Evolutionary conservation across 2,888 invertebrate species (phyloP).

Genomic region (Lamellibrachia satsuma): DNA sequence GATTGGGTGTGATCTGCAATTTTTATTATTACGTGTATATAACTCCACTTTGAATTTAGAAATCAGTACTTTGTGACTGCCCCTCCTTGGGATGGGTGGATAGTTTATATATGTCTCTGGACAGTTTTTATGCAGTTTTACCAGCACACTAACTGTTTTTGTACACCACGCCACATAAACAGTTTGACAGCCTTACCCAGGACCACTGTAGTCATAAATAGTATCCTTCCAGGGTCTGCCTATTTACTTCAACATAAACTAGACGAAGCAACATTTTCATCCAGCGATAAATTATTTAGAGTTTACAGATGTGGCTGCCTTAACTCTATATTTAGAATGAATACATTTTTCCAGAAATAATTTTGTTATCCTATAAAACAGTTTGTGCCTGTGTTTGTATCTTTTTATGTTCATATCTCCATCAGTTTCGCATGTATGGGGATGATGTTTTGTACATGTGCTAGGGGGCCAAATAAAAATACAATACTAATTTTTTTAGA

Average conservation of each 20-base stretch:
- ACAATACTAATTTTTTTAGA: too few species aligned
- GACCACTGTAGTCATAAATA: neutral
- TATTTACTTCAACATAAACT: slow-evolving; percentile 9
- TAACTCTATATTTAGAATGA: neutral
- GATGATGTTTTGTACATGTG: too few species aligned
- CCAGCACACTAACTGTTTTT: neutral
- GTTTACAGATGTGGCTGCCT: neutral
- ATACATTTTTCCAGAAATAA: neutral
- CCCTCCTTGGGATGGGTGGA: neutral
- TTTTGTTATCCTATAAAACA: neutral
- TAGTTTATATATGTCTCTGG: neutral
- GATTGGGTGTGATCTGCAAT: neutral
- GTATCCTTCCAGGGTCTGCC: neutral
- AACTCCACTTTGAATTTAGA: neutral
- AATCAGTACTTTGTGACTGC: neutral
- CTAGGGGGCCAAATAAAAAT: too few species aligned
- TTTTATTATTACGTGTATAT: neutral
- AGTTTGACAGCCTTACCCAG: neutral
- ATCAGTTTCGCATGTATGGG: too few species aligned
- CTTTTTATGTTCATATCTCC: too few species aligned
- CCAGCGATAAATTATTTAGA: neutral
- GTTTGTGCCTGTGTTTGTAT: too few species aligned
- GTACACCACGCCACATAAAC: neutral
- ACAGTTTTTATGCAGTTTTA: neutral
- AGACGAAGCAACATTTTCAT: neutral